These are phyloP conservation scores for Cordilura impudica DNA, from an alignment of 2,888 invertebrate genomes.

Conservation along the genomic window DNA sequence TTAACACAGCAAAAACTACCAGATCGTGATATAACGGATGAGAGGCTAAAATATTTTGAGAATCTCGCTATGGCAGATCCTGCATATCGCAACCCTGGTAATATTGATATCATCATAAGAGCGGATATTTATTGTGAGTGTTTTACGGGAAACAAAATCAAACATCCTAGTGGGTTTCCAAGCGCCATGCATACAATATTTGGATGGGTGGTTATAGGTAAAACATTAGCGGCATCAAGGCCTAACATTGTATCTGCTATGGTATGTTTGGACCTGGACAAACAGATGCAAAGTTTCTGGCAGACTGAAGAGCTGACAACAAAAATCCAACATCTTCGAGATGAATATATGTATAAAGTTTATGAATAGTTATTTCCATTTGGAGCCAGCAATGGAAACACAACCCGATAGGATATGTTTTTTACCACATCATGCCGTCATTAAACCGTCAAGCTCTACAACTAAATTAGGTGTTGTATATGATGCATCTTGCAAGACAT, in stretches of 20 bases:
- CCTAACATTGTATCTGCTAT: neutral
- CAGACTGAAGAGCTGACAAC: neutral
- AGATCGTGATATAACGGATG: too few species aligned
- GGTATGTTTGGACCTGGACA: neutral
- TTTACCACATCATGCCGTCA: conserved; percentile 64
- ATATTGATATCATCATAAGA: conserved; percentile 8
- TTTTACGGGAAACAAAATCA: neutral
- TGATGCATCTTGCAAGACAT: conserved; percentile 65
- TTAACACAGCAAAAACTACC: too few species aligned
- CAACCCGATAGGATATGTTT: conserved; percentile 22
- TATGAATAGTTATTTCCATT: conserved; percentile 1
- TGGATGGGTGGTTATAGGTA: conserved; percentile 1
- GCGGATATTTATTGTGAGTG: conserved; percentile 18
- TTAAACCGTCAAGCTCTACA: conserved; percentile 62
- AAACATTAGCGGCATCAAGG: neutral
- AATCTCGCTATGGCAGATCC: conserved; percentile 39
- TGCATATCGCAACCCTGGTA: neutral
- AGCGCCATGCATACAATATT: conserved; percentile 4
- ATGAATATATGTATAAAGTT: conserved; percentile 32
- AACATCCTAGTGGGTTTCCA: conserved; percentile 11
- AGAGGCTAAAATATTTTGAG: too few species aligned
- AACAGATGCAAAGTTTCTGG: conserved; percentile 28
- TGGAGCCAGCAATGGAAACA: neutral
- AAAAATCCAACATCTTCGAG: neutral
- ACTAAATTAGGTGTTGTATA: conserved; percentile 66